Evolutionary conservation across 2,113 vertebrate genomes (phyloP), one percentile per base, ranked within the genome.

Genomic region (Ptychochromis oligacanthus): DNA sequence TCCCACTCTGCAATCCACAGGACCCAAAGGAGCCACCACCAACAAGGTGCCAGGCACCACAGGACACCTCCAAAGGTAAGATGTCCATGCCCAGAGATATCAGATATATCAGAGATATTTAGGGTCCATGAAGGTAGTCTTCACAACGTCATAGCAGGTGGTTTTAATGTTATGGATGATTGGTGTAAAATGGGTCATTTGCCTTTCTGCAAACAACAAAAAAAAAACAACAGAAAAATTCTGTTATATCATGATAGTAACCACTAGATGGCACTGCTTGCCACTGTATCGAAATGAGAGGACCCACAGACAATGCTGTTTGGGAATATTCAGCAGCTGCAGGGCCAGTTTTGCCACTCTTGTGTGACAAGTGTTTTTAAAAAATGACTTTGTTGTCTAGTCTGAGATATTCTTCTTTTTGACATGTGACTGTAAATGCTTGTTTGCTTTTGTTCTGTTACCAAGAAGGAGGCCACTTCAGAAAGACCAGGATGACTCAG

Each of bases 261-360:
- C 49, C 93, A 46, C 87, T 91, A 86, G 92, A 81, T 91, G 92
- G 85, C 61, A 26, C 12, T 60, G 26, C 22, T 62, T 26, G 75
- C 90, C 87, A 84, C 49, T 77, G 2, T 15, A 92, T 84, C 28
- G 10, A 28, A 54, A 36, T 18, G 11, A 17, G 13, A 58, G 10
- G 11, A 1, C 46, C 18, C 11, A n/a, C 31, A 17, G 26, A 40
- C 38, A 34, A 18, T 46, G 11, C 40, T 75, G 49, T 75, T 46
- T 60, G 81, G 81, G 79, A 89, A 80, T 79, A 61, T 83, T 38
- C 28, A 85, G 75, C 80, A 77, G 67, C 65, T 75, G 60, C 82
- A 54, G 20, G 52, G 8, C 59, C 72, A 36, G 56, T n/a, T 79
- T 26, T 77, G 59, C 65, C 83, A 77, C 26, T 72, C 79, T 15